Evolutionary conservation across 2,888 invertebrate species (phyloP).

Genomic region (Melieria crassipennis): DNA sequence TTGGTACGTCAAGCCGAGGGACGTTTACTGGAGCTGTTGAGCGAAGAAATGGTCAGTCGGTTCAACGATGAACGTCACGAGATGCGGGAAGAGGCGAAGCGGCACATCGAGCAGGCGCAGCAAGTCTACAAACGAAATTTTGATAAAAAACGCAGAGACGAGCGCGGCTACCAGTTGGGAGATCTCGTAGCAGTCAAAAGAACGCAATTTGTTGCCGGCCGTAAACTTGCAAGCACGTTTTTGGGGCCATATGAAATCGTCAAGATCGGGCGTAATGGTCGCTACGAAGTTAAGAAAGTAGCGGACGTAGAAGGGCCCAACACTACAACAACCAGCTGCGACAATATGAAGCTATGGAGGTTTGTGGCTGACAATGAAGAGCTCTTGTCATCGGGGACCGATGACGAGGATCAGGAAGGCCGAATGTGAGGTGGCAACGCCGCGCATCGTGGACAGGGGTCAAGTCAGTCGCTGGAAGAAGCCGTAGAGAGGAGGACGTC

Average conservation of each 20-base stretch:
- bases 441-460: neutral
- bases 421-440: constrained; percentile 32
- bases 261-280: constrained; percentile 36
- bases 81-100: constrained; percentile 16
- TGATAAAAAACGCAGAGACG: constrained; percentile 33
- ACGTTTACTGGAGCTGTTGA: constrained; percentile 14
- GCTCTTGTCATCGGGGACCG: constrained; percentile 32
- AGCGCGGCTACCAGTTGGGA: constrained; percentile 25
- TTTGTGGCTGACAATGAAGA: constrained; percentile 31
- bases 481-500: too few relatives aligned
- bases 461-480: neutral
- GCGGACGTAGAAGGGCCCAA: constrained; percentile 37
- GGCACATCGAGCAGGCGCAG: constrained; percentile 27
- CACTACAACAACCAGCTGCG: constrained; percentile 30
- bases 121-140: constrained; percentile 32
- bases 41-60: constrained; percentile 26
- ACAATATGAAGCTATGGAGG: constrained; percentile 40
- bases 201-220: constrained; percentile 36
- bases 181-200: constrained; percentile 35
- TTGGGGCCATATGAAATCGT: constrained; percentile 41
- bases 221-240: constrained; percentile 38
- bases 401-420: constrained; percentile 35
- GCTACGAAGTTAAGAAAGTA: constrained; percentile 36
- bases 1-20: constrained; percentile 14
- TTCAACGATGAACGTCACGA: constrained; percentile 27